Base-by-base conservation (phyloP, 1,140 invertebrate species). In the Conus betulinus region DNA sequence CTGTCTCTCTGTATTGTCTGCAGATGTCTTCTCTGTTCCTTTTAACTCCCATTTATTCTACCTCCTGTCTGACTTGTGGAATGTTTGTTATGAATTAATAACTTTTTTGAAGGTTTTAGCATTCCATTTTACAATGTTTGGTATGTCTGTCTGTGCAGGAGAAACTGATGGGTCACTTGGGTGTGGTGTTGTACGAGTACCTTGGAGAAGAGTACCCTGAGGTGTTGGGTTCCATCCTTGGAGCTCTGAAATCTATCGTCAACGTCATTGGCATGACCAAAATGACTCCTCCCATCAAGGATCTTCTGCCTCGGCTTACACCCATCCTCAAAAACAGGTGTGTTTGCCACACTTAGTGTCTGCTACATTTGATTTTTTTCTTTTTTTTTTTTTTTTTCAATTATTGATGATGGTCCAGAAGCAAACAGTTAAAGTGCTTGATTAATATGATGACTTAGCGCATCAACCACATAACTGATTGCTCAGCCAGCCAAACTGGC, bases 191-290 rank as follows among this genome's bases (percentile, higher is more conserved):
- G 82, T 99, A 99, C 94, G 99, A 99, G 96, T 99, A 99, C 95
- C 96, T 99, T 90, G 99, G 99, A 91, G 99, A 99, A 96, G 99
- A 99, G 95, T 99, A 99, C 95, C 99, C 99, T 0, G 99, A 99
- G 96, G 99, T 99, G 52, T 95, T 99, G 87, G 99, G 99, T 87
- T 99, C 98, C 76, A 99, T 99, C 95, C 96, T 99, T 8, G 99
- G 99, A 3, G 99, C 99, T 2, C 95, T 99, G 0, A 99, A 99
- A 96, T 98, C 98, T 1, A 99, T 99, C 93, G 99, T 99, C 0
- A 99, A 99, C 96, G 99, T 99, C 5, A 99, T 99, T 95, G 99
- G 99, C 93, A 99, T 99, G 99, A 99, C 99, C 0, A 99, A 99
- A 96, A 99, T 99, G 99, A 99, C 98, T 8, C 99, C 99, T 8